phyloP scores from a whole-genome alignment of 2,888 invertebrate species.

The Exocentrus adspersus region DNA sequence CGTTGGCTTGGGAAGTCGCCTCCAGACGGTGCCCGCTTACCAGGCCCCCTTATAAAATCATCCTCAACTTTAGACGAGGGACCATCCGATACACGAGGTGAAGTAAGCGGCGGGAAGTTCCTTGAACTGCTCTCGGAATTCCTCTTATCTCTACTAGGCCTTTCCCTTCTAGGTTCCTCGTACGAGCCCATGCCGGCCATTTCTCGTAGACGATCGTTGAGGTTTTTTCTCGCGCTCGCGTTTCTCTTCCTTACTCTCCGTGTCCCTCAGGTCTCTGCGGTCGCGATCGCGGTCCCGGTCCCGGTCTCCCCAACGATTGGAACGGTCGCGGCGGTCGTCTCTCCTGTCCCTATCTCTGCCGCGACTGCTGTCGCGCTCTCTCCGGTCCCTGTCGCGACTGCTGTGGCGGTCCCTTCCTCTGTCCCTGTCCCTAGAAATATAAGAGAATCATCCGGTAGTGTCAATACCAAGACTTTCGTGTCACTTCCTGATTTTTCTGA shows the following conservation, averaged over 20 bases:
- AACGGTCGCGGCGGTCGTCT: conserved; percentile 43
- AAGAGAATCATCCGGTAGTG: no score
- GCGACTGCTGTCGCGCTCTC: conserved; percentile 54
- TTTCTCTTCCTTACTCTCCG: conserved; percentile 39
- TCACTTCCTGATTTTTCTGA: no score
- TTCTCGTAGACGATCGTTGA: conserved; percentile 56
- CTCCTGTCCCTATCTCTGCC: conserved; percentile 50
- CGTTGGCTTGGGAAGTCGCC: conserved; percentile 1
- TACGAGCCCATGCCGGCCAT: conserved; percentile 55
- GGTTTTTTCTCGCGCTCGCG: conserved; percentile 53
- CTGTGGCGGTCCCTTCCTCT: conserved; percentile 48
- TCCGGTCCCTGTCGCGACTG: conserved; percentile 54
- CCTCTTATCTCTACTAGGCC: conserved; percentile 11
- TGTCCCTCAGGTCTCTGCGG: conserved; percentile 24
- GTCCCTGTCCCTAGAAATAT: conserved; percentile 53
- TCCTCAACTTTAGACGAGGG: conserved; percentile 7
- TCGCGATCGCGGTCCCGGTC: conserved; percentile 46
- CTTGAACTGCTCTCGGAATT: conserved; percentile 16
- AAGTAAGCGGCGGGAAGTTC: neutral
- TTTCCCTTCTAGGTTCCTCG: conserved; percentile 32
- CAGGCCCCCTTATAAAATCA: conserved; percentile 6
- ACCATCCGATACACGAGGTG: neutral
- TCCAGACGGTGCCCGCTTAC: neutral
- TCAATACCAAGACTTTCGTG: no score
- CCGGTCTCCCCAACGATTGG: conserved; percentile 55